Evolutionary conservation across 2,113 vertebrate genomes (phyloP), one percentile per base, ranked within the genome.

Genomic region (Aleadryas rufinucha): DNA sequence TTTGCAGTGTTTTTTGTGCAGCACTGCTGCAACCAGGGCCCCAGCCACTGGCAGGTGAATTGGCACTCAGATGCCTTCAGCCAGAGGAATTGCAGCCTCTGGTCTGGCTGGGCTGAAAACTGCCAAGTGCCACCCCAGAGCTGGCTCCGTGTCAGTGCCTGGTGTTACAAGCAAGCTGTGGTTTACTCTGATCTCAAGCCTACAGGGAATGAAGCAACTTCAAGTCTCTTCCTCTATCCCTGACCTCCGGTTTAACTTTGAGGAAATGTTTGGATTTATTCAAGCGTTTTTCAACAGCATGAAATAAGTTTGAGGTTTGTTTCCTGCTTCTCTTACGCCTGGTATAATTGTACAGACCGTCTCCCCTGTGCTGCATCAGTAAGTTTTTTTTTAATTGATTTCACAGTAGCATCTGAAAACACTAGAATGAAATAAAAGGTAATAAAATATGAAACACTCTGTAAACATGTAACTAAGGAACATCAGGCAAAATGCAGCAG

Each of bases 221-320:
- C 3, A 7, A 81, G 31, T 60, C 75, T 74, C 59, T 72, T 90
- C 87, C 59, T 90, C 56, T 89, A 11, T 27, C 68, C 44, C 54
- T 85, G 71, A 86, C 87, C 78, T 90, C 60, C 2, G 8, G 71
- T 81, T 88, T 90, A 81, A 70, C 59, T 91, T 81, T 33, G 76
- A 88, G 66, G 83, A 71, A 85, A 94, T 77, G 47, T 90, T 87
- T 92, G 87, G 65, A 54, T 91, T 78, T 63, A 66, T 77, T 92
- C 47, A 56, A 84, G 42, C 35, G 56, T 66, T 94, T 94, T 86
- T 88, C 59, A 56, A 60, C 50, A 86, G 79, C 47, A 11, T 27
- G 41, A 52, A 92, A 70, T 27, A 74, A 80, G 63, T 66, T 47
- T 1, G 19, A 76, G 27, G 26, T 66, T 78, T 88, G 21, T 68